Evolutionary conservation across 2,888 invertebrate species (phyloP).

Genomic region (Syrphus vitripennis): DNA sequence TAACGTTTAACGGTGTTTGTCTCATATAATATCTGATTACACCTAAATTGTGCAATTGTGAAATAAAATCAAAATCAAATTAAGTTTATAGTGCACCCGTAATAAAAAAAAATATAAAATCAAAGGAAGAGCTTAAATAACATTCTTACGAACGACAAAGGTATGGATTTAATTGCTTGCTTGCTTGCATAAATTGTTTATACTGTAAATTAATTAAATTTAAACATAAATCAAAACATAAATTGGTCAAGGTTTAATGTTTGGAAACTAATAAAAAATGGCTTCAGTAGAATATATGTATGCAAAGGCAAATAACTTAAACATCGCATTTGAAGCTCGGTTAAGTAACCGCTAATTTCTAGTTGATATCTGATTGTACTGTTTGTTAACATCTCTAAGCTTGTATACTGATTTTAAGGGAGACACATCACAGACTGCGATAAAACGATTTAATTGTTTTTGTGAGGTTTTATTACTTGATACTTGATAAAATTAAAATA

Average conservation of each 20-base stretch:
- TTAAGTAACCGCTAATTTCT: slow-evolving; percentile 22
- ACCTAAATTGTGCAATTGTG: background rate
- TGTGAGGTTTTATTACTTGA: slow-evolving; percentile 1
- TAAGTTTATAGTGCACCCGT: background rate
- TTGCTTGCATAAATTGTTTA: background rate
- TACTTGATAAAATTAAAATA: background rate
- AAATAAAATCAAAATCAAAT: background rate
- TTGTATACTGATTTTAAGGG: background rate
- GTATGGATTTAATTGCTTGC: slow-evolving; percentile 17
- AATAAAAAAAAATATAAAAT: background rate
- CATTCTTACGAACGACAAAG: slow-evolving; percentile 10
- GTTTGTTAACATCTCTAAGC: background rate
- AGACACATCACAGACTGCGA: slow-evolving; percentile 3
- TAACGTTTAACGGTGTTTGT: slow-evolving; percentile 7
- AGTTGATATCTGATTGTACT: slow-evolving; percentile 26
- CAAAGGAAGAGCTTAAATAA: background rate
- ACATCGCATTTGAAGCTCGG: background rate
- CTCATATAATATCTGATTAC: background rate
- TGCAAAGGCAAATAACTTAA: background rate
- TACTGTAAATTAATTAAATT: background rate
- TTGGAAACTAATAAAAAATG: background rate
- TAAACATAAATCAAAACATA: slow-evolving; percentile 5
- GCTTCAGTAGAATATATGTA: background rate
- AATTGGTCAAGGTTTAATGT: slow-evolving; percentile 47
- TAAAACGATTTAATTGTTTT: slow-evolving; percentile 12